Evolutionary conservation across 2,888 invertebrate genomes (phyloP), one percentile per base, ranked within the genome.

Genomic region (Globia sparganii): DNA sequence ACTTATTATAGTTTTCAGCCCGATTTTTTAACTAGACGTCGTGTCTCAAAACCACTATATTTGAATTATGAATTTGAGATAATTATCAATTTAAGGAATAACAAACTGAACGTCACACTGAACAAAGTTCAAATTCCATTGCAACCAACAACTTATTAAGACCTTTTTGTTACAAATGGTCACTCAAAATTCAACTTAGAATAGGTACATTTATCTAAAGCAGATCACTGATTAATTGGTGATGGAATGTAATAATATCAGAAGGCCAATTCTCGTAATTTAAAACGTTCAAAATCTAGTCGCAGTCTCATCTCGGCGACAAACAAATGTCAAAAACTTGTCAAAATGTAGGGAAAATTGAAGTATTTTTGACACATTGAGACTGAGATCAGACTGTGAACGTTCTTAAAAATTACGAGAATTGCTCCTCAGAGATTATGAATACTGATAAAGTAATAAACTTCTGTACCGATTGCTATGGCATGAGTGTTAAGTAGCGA

Each of bases 401-500:
- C n/a, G n/a, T n/a, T n/a, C n/a, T n/a, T n/a, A n/a, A n/a, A n/a
- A n/a, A n/a, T n/a, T n/a, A n/a, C n/a, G n/a, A n/a, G n/a, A n/a
- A n/a, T n/a, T n/a, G n/a, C n/a, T n/a, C n/a, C n/a, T n/a, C n/a
- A n/a, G 49, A 49, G 49, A 21, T 49, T 49, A 21, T 49, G 21
- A 49, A 49, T 8, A 21, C 21, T 21, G 49, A 15, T 15, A 43
- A 11, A 40, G 34, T 61, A 31, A 66, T 66, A 34, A 25, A 62
- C 8, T 37, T 21, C 18, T 9, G 21, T 25, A 28, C 9, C 6
- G 13, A 25, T 25, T 68, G 3, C 3, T 43, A 6, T 28, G 66
- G 31, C 4, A 21, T 13, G 21, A n/a, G 25, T 0, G n/a, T 21
- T 37, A 21, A 56, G 21, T 76, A 81, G 66, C 34, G 83, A 72